These are phyloP conservation scores for Hippocampus zosterae DNA, from an alignment of 2,113 vertebrate genomes.

Conservation along the genomic window DNA sequence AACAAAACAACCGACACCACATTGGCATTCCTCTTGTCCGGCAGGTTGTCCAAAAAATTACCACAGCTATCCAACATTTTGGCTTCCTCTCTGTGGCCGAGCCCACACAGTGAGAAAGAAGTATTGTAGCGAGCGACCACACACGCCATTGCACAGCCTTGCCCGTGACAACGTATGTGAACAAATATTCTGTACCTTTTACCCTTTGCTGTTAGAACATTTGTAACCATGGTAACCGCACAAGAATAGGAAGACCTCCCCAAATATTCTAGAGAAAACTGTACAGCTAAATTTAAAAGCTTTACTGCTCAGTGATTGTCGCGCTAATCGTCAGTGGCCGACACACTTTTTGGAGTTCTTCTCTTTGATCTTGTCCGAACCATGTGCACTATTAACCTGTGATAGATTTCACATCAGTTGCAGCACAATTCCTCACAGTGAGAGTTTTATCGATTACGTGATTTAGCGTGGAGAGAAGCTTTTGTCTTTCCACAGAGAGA, in stretches of 20 bases:
- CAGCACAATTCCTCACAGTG: constrained; percentile 52
- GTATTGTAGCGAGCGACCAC: background rate
- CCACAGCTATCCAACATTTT: background rate
- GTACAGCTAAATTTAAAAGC: background rate
- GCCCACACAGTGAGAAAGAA: background rate
- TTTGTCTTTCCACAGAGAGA: constrained; percentile 61
- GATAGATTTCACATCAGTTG: constrained; percentile 63
- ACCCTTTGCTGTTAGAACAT: background rate
- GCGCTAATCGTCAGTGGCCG: constrained; percentile 41
- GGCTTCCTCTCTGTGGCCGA: background rate
- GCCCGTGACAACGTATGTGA: background rate
- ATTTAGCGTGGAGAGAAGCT: constrained; percentile 62
- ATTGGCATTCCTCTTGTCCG: background rate
- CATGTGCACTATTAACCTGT: constrained; percentile 52
- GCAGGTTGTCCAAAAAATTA: background rate
- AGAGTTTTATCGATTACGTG: constrained; percentile 58
- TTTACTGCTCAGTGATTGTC: background rate
- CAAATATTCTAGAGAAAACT: too few relatives aligned
- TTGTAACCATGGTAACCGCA: background rate
- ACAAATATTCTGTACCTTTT: background rate
- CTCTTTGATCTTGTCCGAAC: constrained; percentile 57
- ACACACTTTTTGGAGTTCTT: constrained; percentile 55
- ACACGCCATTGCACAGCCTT: too few relatives aligned
- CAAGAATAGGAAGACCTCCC: background rate
- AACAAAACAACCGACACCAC: background rate